These are phyloP conservation scores for Diadophis punctatus DNA, from an alignment of 2,113 vertebrate genomes.

Conservation along the genomic window DNA sequence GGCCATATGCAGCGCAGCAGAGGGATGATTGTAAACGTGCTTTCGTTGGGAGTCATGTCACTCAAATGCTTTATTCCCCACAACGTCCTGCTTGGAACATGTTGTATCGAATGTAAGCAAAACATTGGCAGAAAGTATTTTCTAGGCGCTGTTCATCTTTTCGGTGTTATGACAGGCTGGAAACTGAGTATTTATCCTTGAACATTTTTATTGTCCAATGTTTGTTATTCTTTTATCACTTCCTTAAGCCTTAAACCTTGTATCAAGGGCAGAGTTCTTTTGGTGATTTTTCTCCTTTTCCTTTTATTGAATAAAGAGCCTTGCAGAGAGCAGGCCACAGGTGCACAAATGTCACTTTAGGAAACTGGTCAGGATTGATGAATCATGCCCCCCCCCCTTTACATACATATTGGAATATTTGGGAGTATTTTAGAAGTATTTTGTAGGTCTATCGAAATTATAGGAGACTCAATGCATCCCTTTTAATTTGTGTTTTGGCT, in stretches of 20 bases:
- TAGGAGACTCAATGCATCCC: not conserved
- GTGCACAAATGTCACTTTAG: not conserved
- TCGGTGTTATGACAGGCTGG: not conserved
- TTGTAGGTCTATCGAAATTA: not conserved
- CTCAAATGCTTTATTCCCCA: not conserved
- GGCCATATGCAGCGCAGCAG: slow-evolving; percentile 5
- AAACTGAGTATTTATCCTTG: not conserved
- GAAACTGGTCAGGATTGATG: not conserved
- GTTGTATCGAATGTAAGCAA: not conserved
- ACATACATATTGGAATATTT: not conserved
- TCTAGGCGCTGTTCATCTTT: not conserved
- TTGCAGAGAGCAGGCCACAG: not conserved
- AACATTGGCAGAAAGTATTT: not conserved
- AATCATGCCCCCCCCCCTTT: not conserved
- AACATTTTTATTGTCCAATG: not conserved
- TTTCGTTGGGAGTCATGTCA: not conserved
- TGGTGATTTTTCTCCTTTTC: not conserved
- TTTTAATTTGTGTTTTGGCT: not conserved
- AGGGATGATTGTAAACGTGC: not conserved
- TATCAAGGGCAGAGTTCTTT: not conserved
- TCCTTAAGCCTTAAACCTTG: not conserved
- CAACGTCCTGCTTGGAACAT: not conserved
- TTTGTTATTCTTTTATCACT: not conserved
- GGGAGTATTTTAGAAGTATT: not conserved
- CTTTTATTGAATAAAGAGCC: not conserved